phyloP scores from a whole-genome alignment of 1,140 invertebrate genomes.

The Stegodyphus mimosarum region DNA sequence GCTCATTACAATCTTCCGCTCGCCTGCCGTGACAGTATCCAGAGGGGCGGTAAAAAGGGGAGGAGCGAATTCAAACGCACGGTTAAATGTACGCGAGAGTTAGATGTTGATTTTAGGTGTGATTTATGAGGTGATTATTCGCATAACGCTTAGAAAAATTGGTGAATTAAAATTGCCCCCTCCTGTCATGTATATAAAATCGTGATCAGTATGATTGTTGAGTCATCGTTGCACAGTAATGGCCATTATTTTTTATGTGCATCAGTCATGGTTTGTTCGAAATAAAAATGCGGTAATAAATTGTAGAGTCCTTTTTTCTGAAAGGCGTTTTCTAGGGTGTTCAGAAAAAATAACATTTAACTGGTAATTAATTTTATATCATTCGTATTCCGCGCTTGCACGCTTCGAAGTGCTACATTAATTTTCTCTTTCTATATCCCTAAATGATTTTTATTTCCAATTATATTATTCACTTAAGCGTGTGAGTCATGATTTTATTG shows the following conservation, averaged over 20 bases:
- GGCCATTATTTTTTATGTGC: too few relatives aligned
- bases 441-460: too few relatives aligned
- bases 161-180: slow-evolving; percentile 35
- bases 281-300: not conserved
- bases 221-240: not conserved
- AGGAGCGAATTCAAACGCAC: not conserved
- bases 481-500: too few relatives aligned
- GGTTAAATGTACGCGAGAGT: not conserved
- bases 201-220: not conserved
- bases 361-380: too few relatives aligned
- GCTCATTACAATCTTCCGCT: not conserved
- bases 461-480: too few relatives aligned
- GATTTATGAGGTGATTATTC: slow-evolving; percentile 48
- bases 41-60: not conserved
- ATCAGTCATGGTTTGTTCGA: too few relatives aligned
- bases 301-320: not conserved
- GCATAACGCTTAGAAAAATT: slow-evolving; percentile 40
- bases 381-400: too few relatives aligned
- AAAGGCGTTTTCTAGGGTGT: not conserved
- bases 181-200: not conserved
- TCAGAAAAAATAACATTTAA: not conserved
- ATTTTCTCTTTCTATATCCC: too few relatives aligned
- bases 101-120: slow-evolving; percentile 44
- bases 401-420: too few relatives aligned
- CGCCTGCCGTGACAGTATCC: not conserved